These are phyloP conservation scores for Takifugu bimaculatus DNA, from an alignment of 2,113 vertebrate genomes.

Conservation along the genomic window DNA sequence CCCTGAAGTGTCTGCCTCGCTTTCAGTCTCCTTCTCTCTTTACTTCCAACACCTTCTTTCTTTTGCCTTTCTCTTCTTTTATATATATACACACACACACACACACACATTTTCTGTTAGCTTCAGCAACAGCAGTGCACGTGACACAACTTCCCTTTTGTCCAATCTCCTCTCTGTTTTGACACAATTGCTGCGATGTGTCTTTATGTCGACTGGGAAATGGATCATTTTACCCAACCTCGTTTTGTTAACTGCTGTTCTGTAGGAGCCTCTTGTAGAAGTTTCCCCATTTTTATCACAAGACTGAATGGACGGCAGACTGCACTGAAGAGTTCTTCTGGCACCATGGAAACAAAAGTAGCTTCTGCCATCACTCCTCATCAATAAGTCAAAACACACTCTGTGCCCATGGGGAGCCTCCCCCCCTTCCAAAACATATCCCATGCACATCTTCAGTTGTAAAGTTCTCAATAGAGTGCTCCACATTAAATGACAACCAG, in stretches of 20 bases:
- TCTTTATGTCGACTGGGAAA: slow-evolving; percentile 38
- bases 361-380: slow-evolving; percentile 18
- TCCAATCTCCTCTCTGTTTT: slow-evolving; percentile 15
- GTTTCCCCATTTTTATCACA: slow-evolving; percentile 34
- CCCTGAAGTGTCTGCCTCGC: not conserved
- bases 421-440: slow-evolving; percentile 18
- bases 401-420: slow-evolving; percentile 10
- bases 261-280: slow-evolving; percentile 20
- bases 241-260: slow-evolving; percentile 43
- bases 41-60: not conserved
- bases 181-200: slow-evolving; percentile 31
- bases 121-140: slow-evolving; percentile 1
- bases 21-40: not conserved
- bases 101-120: not conserved
- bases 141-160: slow-evolving; percentile 15
- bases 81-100: too few relatives aligned
- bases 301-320: slow-evolving; percentile 24
- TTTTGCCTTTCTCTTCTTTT: not conserved
- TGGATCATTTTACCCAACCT: slow-evolving; percentile 29
- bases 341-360: slow-evolving; percentile 21
- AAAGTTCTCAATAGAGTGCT: slow-evolving; percentile 1
- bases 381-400: slow-evolving; percentile 27
- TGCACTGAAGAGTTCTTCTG: slow-evolving; percentile 17
- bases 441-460: slow-evolving; percentile 29
- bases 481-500: slow-evolving; percentile 14